phyloP scores from a whole-genome alignment of 2,888 invertebrate genomes.

The Agrotis segetum region DNA sequence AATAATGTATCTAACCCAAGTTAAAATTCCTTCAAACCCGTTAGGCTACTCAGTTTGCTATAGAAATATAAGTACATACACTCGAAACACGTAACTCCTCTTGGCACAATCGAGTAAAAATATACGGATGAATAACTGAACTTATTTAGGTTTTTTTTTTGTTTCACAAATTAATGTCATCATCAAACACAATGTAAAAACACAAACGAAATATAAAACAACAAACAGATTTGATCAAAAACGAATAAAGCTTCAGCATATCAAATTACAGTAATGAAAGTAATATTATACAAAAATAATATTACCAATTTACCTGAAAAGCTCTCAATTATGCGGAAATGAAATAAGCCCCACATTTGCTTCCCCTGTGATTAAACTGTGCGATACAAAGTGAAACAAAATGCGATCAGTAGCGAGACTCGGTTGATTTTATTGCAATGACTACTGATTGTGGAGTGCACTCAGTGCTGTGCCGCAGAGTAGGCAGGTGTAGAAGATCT shows the following conservation, averaged over 20 bases:
- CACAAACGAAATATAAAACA: background rate
- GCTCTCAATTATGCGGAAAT: conserved; percentile 2
- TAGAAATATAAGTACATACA: too few relatives aligned
- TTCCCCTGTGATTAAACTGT: conserved; percentile 23
- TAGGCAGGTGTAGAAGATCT: conserved; percentile 1
- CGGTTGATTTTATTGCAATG: conserved; percentile 45
- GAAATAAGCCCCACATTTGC: conserved; percentile 23
- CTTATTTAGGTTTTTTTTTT: too few relatives aligned
- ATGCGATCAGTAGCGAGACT: conserved; percentile 23
- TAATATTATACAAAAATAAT: background rate
- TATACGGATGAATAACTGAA: too few relatives aligned
- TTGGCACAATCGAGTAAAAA: too few relatives aligned
- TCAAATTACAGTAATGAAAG: background rate
- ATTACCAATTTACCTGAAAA: background rate
- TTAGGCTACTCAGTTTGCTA: too few relatives aligned
- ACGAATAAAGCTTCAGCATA: background rate
- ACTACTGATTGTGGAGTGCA: conserved; percentile 35
- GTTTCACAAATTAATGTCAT: too few relatives aligned
- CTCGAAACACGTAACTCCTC: too few relatives aligned
- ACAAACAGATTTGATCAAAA: background rate
- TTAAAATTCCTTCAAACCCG: too few relatives aligned
- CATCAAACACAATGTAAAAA: too few relatives aligned
- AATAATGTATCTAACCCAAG: too few relatives aligned
- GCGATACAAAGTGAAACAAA: conserved; percentile 27
- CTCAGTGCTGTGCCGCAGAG: background rate